These are phyloP conservation scores for Drosophila rubida DNA, from an alignment of 2,888 invertebrate species.

Conservation along the genomic window DNA sequence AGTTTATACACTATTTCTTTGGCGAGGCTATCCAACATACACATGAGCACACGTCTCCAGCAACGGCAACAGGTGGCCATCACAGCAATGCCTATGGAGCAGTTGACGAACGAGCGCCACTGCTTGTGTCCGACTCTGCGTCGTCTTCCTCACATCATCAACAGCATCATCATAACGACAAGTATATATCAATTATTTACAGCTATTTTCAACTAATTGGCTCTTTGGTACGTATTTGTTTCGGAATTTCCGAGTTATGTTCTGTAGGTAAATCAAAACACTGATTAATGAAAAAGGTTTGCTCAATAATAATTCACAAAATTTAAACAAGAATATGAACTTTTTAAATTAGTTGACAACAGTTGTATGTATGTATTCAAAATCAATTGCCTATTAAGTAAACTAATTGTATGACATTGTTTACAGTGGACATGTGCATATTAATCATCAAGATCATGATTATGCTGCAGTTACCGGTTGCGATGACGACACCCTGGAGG, in stretches of 20 bases:
- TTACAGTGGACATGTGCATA: constrained; percentile 42
- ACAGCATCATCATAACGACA: constrained; percentile 22
- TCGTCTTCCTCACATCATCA: constrained; percentile 2
- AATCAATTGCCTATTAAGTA: background rate
- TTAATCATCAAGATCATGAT: constrained; percentile 17
- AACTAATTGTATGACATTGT: constrained; percentile 11
- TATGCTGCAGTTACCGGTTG: constrained; percentile 40
- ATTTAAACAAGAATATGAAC: too few species aligned
- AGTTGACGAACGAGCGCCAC: constrained; percentile 62
- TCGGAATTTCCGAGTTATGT: too few species aligned
- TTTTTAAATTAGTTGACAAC: too few species aligned
- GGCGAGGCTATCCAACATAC: constrained; percentile 84
- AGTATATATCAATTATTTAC: constrained; percentile 37
- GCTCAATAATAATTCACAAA: too few species aligned
- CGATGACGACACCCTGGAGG: constrained; percentile 69
- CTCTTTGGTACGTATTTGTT: background rate
- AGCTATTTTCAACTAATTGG: too few species aligned
- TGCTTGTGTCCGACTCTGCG: constrained; percentile 20
- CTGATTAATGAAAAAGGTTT: too few species aligned
- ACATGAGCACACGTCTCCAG: constrained; percentile 44
- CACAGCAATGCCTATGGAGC: constrained; percentile 70
- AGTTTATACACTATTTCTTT: constrained; percentile 89
- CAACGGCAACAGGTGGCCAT: constrained; percentile 25
- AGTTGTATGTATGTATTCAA: background rate
- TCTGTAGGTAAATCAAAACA: too few species aligned